Conservation (phyloP, 2,888 invertebrate species). For the Lottia scabra region DNA sequence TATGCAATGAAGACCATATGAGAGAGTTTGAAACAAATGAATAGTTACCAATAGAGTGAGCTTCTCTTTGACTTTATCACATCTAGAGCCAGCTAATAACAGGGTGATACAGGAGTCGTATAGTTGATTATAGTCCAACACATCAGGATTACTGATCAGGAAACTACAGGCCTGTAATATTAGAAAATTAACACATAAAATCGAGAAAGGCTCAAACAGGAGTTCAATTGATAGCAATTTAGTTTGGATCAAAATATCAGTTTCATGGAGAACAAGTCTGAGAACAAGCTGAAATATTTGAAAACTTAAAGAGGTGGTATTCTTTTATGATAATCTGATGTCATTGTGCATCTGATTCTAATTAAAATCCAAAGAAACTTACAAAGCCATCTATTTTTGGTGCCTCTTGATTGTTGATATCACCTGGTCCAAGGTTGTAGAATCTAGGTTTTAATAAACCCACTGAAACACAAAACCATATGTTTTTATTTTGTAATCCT, state of each 20-base stretch:
- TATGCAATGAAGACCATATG: not conserved
- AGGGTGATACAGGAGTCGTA: constrained; percentile 88
- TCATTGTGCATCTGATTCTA: too few relatives aligned
- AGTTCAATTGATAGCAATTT: too few relatives aligned
- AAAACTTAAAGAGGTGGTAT: too few relatives aligned
- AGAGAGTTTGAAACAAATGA: not conserved
- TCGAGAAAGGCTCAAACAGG: too few relatives aligned
- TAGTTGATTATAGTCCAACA: constrained; percentile 86
- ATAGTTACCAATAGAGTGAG: constrained; percentile 57
- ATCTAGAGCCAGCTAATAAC: constrained; percentile 83
- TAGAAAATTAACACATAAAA: not conserved
- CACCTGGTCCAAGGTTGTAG: constrained; percentile 87
- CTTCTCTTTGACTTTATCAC: constrained; percentile 60
- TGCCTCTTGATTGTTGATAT: constrained; percentile 79
- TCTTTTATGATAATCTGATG: too few relatives aligned
- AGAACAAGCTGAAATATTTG: too few relatives aligned
- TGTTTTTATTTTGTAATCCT: too few relatives aligned
- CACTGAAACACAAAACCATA: constrained; percentile 36
- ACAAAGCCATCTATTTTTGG: constrained; percentile 85
- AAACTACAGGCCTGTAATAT: constrained; percentile 84
- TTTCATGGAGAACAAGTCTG: too few relatives aligned
- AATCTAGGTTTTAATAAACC: constrained; percentile 85
- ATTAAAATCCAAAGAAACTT: constrained; percentile 34
- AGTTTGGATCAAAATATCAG: too few relatives aligned
- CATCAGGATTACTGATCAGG: constrained; percentile 91